A percentile compares a stretch with the other conserved stretches of the same genome.
These are phyloP conservation scores for Philaenus spumarius DNA, from an alignment of 1,140 invertebrate species.

Conservation along the genomic window DNA sequence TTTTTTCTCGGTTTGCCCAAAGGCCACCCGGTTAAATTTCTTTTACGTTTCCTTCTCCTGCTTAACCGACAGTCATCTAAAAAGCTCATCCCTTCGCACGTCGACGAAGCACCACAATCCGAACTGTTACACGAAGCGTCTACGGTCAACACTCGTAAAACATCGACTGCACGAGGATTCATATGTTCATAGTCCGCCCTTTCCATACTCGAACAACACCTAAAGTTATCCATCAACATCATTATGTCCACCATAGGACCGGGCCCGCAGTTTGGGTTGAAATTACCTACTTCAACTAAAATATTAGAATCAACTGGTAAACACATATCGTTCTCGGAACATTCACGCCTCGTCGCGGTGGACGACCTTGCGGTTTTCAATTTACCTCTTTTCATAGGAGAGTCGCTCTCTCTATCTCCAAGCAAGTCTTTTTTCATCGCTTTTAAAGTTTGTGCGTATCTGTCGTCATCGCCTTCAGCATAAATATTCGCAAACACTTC, in stretches of 20 bases:
- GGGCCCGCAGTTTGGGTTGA: neutral
- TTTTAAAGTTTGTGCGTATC: neutral
- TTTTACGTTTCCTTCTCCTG: constrained; percentile 16
- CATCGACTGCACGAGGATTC: constrained; percentile 12
- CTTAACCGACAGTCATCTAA: constrained; percentile 4
- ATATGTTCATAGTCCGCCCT: constrained; percentile 9
- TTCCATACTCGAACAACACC: constrained; percentile 13
- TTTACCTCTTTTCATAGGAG: too few species aligned
- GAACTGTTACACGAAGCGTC: constrained; percentile 17
- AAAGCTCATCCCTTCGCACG: constrained; percentile 8
- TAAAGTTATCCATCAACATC: constrained; percentile 1
- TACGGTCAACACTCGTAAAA: neutral
- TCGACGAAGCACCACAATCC: constrained; percentile 19
- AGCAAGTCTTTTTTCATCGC: constrained; percentile 1
- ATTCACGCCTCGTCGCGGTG: neutral
- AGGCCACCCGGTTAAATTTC: constrained; percentile 18
- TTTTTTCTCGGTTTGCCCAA: neutral
- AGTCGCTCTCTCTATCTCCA: too few species aligned
- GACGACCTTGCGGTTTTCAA: too few species aligned
- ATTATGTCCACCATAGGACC: constrained; percentile 5
- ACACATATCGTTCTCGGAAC: neutral
- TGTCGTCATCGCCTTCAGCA: neutral
- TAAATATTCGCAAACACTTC: neutral
- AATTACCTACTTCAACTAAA: neutral
- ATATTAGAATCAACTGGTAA: constrained; percentile 6